A percentile compares a stretch with the other conserved stretches of the same genome.
phyloP scores from a whole-genome alignment of 2,797 vertebrate genomes.

The Darevskia mixta region DNA sequence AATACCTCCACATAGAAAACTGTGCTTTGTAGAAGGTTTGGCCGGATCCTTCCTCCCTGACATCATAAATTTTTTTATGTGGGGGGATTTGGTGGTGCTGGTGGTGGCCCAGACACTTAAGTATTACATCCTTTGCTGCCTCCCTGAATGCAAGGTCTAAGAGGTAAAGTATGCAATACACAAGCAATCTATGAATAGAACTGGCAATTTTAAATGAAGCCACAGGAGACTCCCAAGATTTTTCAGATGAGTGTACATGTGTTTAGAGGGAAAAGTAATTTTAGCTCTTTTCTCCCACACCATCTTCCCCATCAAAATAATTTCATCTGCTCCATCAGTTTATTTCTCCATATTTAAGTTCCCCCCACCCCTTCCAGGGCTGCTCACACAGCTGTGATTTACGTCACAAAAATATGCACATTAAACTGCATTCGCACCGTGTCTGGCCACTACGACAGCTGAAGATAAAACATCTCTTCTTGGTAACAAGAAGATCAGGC shows the following conservation, averaged over 20 bases:
- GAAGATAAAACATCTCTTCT: neutral
- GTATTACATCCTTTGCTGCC: neutral
- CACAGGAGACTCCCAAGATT: neutral
- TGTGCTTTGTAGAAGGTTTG: neutral
- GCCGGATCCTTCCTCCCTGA: neutral
- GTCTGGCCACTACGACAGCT: neutral
- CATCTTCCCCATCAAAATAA: neutral
- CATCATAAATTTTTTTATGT: neutral
- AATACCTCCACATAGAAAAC: neutral
- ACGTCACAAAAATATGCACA: neutral
- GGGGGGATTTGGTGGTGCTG: neutral
- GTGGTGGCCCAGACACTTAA: too few species aligned
- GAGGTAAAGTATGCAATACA: neutral
- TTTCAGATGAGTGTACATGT: neutral
- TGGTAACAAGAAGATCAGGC: neutral
- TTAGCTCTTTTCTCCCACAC: neutral
- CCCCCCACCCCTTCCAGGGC: neutral
- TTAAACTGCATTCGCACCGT: neutral
- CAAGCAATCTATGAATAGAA: neutral
- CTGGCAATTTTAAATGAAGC: neutral
- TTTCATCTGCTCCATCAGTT: neutral
- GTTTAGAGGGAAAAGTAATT: neutral
- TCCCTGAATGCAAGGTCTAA: neutral
- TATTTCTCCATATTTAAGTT: neutral
- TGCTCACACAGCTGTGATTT: neutral